Evolutionary conservation across 2,113 vertebrate species (phyloP), one percentile per base, ranked within the genome.

Genomic region (Proteles cristata): DNA sequence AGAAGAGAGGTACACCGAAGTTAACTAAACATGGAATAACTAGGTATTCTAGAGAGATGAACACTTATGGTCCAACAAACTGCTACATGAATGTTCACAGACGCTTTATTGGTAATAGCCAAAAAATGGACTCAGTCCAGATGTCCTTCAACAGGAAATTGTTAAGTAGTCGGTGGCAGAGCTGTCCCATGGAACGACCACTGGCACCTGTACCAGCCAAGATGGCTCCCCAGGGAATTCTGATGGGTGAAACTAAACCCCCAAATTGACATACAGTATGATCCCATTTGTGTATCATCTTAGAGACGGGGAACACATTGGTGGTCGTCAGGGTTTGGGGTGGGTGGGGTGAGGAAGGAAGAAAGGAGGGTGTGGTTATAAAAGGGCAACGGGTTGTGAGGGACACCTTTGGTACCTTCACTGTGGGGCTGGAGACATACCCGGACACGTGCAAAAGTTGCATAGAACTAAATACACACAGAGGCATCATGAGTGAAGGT

Each of bases 261-360:
- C 8, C 69, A 81, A 80, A 43, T 11, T 45, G 31, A 21, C 17
- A 66, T 11, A 45, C 5, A 35, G 2, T 23, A 35, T 61, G 31
- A 26, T 81, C 76, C 53, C 14, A n/a, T n/a, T 7, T 48, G 81
- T 39, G 5, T 15, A 74, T 33, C 31, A 66, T 39, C 63, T 85
- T 53, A 23, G 45, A 79, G 31, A 79, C 25, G 48, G 45, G 53
- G 26, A 76, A 53, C 4, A 68, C 26, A 86, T 11, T 4, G 26
- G 74, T 58, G n/a, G 10, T 19, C 68, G 33, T 15, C 26, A 16
- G 14, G 5, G 7, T 11, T 4, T 33, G 26, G 5, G 15, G 16
- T 16, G 5, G 15, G 16, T 16, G 9, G n/a, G 0, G 31, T 23
- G 2, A 2, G 21, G 5, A 33, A 1, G 63, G 23, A 9, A 15